Evolutionary conservation across 30 jellyfish, hydroid and myxozoan genomes (phyloP).

Genomic region (Turritopsis rubra): DNA sequence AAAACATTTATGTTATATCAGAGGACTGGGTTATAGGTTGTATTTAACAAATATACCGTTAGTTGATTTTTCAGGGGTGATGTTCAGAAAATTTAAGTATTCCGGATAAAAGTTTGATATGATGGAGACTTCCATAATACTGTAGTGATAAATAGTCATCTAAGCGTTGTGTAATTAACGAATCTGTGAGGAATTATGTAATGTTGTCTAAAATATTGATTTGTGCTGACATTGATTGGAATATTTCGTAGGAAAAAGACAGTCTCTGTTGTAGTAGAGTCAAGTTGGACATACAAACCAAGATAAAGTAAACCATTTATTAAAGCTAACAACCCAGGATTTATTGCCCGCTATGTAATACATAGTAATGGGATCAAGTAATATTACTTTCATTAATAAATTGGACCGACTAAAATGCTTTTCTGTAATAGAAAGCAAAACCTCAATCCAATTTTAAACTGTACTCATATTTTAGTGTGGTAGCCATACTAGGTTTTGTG

Average conservation of each 20-base stretch:
- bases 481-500: neutral
- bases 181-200: neutral
- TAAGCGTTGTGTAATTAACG: neutral
- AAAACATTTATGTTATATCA: neutral
- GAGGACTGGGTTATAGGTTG: neutral
- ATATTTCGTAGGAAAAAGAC: neutral
- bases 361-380: neutral
- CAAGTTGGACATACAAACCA: neutral
- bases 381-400: neutral
- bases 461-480: neutral
- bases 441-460: neutral
- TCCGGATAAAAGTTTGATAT: neutral
- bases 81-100: neutral
- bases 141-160: neutral
- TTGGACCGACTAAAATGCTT: neutral
- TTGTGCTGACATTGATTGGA: neutral
- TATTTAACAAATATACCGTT: neutral
- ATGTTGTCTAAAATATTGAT: neutral
- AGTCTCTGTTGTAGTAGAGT: neutral
- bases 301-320: neutral
- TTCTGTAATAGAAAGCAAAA: neutral
- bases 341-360: neutral
- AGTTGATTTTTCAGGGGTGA: neutral
- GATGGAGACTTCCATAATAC: neutral
- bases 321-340: neutral